Evolutionary conservation across 1,140 invertebrate species (phyloP).

Genomic region (Caenorhabditis latens): DNA sequence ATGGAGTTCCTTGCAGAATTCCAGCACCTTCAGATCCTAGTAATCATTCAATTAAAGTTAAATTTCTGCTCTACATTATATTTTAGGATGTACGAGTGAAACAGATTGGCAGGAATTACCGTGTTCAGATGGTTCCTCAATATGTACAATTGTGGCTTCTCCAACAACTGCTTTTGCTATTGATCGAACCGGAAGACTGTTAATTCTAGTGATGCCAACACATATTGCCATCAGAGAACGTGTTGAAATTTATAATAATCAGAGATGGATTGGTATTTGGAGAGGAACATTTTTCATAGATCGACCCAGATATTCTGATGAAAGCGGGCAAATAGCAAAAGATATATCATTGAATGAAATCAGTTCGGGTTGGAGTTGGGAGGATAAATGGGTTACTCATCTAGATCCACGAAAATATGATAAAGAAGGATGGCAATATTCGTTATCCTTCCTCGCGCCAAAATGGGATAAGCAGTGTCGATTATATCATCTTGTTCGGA

Average conservation of each 20-base stretch:
- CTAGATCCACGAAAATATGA: slow-evolving; percentile 35
- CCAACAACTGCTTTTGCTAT: slow-evolving; percentile 45
- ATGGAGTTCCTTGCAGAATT: slow-evolving; percentile 30
- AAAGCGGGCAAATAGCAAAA: background rate
- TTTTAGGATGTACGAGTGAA: slow-evolving; percentile 1
- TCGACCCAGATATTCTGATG: slow-evolving; percentile 47
- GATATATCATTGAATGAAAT: slow-evolving; percentile 5
- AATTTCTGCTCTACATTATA: background rate
- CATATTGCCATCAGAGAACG: slow-evolving; percentile 48
- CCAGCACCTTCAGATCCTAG: slow-evolving; percentile 24
- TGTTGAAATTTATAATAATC: slow-evolving; percentile 58
- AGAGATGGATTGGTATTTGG: slow-evolving; percentile 37
- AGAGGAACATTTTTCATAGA: slow-evolving; percentile 38
- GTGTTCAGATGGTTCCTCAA: slow-evolving; percentile 6
- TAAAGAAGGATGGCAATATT: slow-evolving; percentile 57
- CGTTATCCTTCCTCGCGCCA: slow-evolving; percentile 2
- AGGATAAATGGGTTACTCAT: slow-evolving; percentile 17
- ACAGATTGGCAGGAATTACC: slow-evolving; percentile 42
- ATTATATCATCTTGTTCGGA: slow-evolving; percentile 40
- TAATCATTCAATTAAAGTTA: background rate
- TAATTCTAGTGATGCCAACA: slow-evolving; percentile 32
- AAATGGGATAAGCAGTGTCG: slow-evolving; percentile 37
- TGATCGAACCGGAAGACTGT: slow-evolving; percentile 51
- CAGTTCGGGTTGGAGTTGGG: slow-evolving; percentile 30
- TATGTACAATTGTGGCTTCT: slow-evolving; percentile 42